phyloP scores from a whole-genome alignment of 2,797 vertebrate genomes.

The Centropyge bicolor region DNA sequence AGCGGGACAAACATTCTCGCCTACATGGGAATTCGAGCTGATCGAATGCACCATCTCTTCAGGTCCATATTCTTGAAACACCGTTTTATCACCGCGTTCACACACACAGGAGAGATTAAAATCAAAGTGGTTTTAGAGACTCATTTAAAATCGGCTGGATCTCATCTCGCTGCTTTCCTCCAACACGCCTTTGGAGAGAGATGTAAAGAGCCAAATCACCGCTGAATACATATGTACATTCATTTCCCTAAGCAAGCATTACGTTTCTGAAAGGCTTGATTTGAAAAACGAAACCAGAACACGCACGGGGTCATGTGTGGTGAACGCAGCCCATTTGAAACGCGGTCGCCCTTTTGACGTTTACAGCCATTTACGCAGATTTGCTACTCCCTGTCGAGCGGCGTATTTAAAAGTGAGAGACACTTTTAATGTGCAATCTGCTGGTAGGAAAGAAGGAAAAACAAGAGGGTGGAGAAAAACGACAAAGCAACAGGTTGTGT shows the following conservation, averaged over 20 bases:
- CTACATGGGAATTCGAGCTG: neutral
- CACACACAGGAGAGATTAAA: conserved; percentile 15
- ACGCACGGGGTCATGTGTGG: neutral
- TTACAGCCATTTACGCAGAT: conserved; percentile 25
- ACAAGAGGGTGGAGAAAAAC: neutral
- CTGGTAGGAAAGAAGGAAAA: neutral
- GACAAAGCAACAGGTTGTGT: conserved; percentile 21
- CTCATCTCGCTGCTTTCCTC: neutral
- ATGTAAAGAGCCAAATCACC: conserved; percentile 10
- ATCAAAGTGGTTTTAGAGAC: conserved; percentile 11
- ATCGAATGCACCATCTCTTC: neutral
- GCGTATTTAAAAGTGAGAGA: conserved; percentile 9
- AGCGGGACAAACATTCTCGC: neutral
- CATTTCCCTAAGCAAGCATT: conserved; percentile 20
- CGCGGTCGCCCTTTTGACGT: conserved; percentile 19
- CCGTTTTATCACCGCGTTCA: neutral
- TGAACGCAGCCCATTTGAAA: conserved; percentile 15
- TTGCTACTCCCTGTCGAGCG: conserved; percentile 25
- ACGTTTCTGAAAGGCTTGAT: conserved; percentile 4
- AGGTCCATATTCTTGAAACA: neutral
- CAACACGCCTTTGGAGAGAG: conserved; percentile 3
- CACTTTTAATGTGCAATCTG: conserved; percentile 13
- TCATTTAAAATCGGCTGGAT: conserved; percentile 22
- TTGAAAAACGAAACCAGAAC: neutral
- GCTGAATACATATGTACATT: neutral